Evolutionary conservation across 1,140 invertebrate genomes (phyloP), one percentile per base, ranked within the genome.

Genomic region (Rhagoletis zephyria): DNA sequence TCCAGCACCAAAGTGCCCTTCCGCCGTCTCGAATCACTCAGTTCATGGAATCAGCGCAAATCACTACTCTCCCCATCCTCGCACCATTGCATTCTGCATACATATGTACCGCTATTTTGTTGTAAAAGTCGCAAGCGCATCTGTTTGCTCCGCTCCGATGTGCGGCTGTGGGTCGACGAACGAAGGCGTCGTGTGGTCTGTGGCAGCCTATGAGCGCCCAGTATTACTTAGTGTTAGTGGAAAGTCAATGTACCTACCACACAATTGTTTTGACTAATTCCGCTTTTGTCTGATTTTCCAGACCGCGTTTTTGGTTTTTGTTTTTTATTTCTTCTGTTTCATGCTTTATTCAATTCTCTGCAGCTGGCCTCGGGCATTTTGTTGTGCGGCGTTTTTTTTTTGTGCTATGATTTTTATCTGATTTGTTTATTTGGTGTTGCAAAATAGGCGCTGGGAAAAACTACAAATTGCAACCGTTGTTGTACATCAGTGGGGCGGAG

Each of bases 181-280:
- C 42, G 12, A 16, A 14, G 70, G 70, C 70, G 70, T 74, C 70
- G 70, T 74, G 70, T 9, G 70, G 70, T 74, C 70, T 74, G 45
- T 67, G 19, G 64, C 64, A 10, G 40, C 67, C 12, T 70, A 42
- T 70, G 40, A 9, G 64, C 19, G 19, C 64, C 10, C 3, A 12
- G 64, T 30, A 10, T 19, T 30, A 30, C 30, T 30, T 30, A 67
- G 64, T 10, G 64, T 67, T 67, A 60, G 12, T 12, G 70, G 12
- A 45, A 45, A 48, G 70, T 74, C 70, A 74, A 48, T 74, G 70
- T 45, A 74, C 70, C 12, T 45, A 74, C 70, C 12, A 42, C 70
- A 74, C 45, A 74, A 51, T 74, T 74, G 70, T 48, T 74, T 48
- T 10, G 70, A 48, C 70, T 51, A 74, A 74, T 48, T 42, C 70